Conservation (phyloP, 2,888 invertebrate genomes). For the Choreutis nemorana region DNA sequence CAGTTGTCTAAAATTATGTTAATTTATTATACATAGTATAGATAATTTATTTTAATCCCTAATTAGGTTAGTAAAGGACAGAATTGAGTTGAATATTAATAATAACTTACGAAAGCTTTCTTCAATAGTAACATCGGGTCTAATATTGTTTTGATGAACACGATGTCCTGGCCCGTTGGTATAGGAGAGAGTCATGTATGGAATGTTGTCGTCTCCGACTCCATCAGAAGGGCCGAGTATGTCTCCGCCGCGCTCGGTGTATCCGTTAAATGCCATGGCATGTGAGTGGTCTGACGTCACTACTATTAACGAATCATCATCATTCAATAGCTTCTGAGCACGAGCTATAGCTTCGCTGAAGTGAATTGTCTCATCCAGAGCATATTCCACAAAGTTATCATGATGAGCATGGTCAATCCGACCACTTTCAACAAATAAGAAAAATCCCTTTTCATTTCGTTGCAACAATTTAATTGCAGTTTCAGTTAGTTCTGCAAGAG, state of each 20-base stretch:
- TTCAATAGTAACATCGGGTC: conserved; percentile 49
- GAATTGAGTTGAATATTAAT: no score
- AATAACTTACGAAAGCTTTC: conserved; percentile 28
- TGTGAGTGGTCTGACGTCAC: conserved; percentile 83
- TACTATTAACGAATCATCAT: conserved; percentile 78
- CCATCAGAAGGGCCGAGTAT: conserved; percentile 43
- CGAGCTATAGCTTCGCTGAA: conserved; percentile 66
- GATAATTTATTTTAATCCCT: no score
- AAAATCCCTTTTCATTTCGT: conserved; percentile 73
- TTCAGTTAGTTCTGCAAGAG: conserved; percentile 55
- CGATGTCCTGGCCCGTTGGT: conserved; percentile 69
- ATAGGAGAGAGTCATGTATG: conserved; percentile 69
- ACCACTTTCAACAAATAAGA: conserved; percentile 77
- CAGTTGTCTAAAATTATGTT: no score
- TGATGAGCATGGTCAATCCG: conserved; percentile 77
- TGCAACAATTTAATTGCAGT: conserved; percentile 74
- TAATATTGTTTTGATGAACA: conserved; percentile 26
- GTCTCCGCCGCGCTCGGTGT: conserved; percentile 62
- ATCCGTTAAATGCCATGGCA: conserved; percentile 73
- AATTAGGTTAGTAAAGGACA: no score
- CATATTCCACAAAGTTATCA: conserved; percentile 58
- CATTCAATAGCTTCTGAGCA: conserved; percentile 41
- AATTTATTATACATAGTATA: no score
- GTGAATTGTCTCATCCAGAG: conserved; percentile 75
- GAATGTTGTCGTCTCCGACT: conserved; percentile 50